A percentile compares a stretch with the other conserved stretches of the same genome.
These are phyloP conservation scores for Coenobita brevimanus DNA, from an alignment of 1,140 invertebrate genomes.

Conservation along the genomic window DNA sequence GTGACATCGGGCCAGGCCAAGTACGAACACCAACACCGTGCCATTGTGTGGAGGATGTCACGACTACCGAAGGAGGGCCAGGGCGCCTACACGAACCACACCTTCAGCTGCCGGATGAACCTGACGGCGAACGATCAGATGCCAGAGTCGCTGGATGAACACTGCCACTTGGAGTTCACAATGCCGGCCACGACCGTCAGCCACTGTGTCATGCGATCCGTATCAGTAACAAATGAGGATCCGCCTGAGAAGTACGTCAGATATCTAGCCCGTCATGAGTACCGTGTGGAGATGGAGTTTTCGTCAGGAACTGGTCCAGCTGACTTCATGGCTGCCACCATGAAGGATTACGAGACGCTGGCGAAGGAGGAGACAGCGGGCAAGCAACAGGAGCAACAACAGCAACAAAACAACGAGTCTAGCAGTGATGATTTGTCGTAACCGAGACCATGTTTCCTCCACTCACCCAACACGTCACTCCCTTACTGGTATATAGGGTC, in stretches of 20 bases:
- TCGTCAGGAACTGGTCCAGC: conserved; percentile 83
- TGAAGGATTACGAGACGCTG: conserved; percentile 63
- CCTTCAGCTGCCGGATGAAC: conserved; percentile 92
- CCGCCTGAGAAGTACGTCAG: conserved; percentile 99
- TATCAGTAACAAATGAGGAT: conserved; percentile 86
- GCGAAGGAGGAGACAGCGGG: conserved; percentile 61
- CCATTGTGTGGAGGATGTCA: conserved; percentile 98
- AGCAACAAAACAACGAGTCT: conserved; percentile 57
- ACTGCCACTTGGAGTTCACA: conserved; percentile 95
- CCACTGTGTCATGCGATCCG: conserved; percentile 95
- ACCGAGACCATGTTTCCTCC: conserved; percentile 6
- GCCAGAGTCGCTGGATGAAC: conserved; percentile 91
- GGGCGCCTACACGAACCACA: conserved; percentile 97
- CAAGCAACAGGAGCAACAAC: conserved; percentile 57
- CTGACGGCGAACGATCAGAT: conserved; percentile 98
- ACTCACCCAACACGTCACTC: neutral
- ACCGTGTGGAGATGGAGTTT: conserved; percentile 88
- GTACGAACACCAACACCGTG: conserved; percentile 98
- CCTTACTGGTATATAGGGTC: too few species aligned
- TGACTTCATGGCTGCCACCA: conserved; percentile 84
- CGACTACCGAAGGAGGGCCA: conserved; percentile 97
- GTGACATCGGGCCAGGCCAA: conserved; percentile 98
- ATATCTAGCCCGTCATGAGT: conserved; percentile 84
- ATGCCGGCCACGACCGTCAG: conserved; percentile 99
- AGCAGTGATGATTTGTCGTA: conserved; percentile 70